Evolutionary conservation across 2,113 vertebrate genomes (phyloP), one percentile per base, ranked within the genome.

Genomic region (Cheirogaleus medius): DNA sequence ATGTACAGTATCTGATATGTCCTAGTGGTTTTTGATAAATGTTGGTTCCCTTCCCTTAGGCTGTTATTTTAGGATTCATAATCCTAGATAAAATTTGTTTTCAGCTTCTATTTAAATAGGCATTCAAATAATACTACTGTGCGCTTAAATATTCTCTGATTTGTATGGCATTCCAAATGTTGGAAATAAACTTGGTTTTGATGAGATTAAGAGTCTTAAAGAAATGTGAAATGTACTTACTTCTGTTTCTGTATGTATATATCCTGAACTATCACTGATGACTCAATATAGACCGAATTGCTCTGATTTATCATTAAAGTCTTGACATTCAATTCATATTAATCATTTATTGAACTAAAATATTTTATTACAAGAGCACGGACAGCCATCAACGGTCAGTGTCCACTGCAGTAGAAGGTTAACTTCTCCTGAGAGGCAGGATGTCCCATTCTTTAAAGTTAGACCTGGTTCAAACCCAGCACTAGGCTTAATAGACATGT

Each of bases 331-430:
- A 54, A 52, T 78, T 92, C 76, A 66, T 27, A 69, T 23, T 60
- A n/a, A 44, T 92, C 21, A 71, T 87, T 81, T 83, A 81, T 78
- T 29, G 74, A 92, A 94, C 81, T 76, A 83, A 90, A 90, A 94
- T 52, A 15, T 93, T 85, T 56, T 83, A 58, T 63, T 60, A 39
- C 44, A 63, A 66, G 71, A 80, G 4, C 42, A 86, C n/a, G 32
- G 60, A 17, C 5, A 63, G 64, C 34, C 47, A 76, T 56, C 37
- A n/a, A 32, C 2, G 49, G 29, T 1, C 63, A 63, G 37, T 1
- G 37, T 56, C 63, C 15, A 32, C 34, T 25, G 5, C 14, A 0
- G 1, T 6, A 58, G 68, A 64, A 49, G 60, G 29, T 14, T 56
- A 52, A 60, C 3, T 37, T 29, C 21, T 4, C 9, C 7, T 3